Percentiles rank a stretch among this genome's conserved stretches.
phyloP scores from a whole-genome alignment of 1,140 invertebrate species.

The Apolygus lucorum region DNA sequence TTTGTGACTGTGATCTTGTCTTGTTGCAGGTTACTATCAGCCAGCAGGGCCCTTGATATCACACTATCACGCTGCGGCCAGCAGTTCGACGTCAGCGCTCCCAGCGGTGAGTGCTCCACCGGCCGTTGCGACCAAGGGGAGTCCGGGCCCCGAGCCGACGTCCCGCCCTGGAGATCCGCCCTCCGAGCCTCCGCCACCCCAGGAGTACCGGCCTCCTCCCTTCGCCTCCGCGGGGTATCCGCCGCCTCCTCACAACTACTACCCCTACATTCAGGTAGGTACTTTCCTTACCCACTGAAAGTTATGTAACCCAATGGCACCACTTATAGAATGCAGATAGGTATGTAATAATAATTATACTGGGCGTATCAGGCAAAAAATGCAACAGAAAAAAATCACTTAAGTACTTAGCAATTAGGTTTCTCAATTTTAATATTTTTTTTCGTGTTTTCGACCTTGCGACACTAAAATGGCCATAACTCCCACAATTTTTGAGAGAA shows the following conservation, averaged over 20 bases:
- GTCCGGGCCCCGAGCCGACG: constrained; percentile 34
- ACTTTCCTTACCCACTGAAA: no score
- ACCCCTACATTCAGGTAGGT: constrained; percentile 29
- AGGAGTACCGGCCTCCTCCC: constrained; percentile 39
- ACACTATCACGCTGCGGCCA: constrained; percentile 39
- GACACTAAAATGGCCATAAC: no score
- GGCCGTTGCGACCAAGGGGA: constrained; percentile 31
- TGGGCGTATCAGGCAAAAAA: no score
- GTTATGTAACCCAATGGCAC: no score
- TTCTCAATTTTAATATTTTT: no score
- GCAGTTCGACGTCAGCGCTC: constrained; percentile 13
- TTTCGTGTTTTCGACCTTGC: no score
- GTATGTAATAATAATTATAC: no score
- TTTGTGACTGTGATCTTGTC: no score
- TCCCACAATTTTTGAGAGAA: no score
- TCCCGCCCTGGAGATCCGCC: constrained; percentile 33
- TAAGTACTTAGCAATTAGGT: no score
- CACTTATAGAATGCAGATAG: no score
- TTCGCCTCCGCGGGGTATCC: constrained; percentile 42
- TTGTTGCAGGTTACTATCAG: constrained; percentile 69
- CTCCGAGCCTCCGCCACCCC: constrained; percentile 35
- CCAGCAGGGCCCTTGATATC: constrained; percentile 76
- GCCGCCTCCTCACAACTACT: constrained; percentile 9
- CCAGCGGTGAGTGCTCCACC: constrained; percentile 35
- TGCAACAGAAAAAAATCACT: no score